Base-by-base conservation (phyloP, 2,113 vertebrate species). In the Hippocampus guttulatus region DNA sequence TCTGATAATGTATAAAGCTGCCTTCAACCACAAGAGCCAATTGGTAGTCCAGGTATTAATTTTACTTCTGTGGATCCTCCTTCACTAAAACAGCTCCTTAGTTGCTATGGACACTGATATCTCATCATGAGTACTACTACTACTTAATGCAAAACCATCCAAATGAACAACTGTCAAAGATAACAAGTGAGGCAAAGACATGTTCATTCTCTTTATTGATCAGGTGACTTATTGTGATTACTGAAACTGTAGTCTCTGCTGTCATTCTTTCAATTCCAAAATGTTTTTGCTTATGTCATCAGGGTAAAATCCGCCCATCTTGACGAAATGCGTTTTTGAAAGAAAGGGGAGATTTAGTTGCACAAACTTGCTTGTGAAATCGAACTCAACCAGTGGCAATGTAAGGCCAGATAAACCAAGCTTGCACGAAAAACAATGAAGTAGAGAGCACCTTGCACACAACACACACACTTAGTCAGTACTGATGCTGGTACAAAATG, bases 341-440 rank as follows among this genome's bases (percentile, higher is more conserved):
- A 58, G 68, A 67, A 62, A 63, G 40, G 38, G 41, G 61, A 63
- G 38, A 10, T 41, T 41, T n/a, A 63, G 8, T 1, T n/a, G 18
- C 8, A 88, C 66, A 80, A 82, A 85, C 69, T 70, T 69, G 74
- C 20, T 81, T 79, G 78, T 85, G 82, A 88, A 83, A 83, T 74
- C 77, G 66, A 85, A 86, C 64, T 75, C 7, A 85, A 87, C 66
- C 81, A 89, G 81, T 52, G 73, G 76, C 80, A 75, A 85, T 76
- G 76, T 82, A 90, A 88, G 88, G 88, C 86, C 85, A 89, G 84
- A 77, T 77, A 87, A 88, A 83, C 75, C 72, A 85, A 64, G 51
- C 75, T 74, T 78, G 87, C 78, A 85, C 58, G 73, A 74, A 80
- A 83, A 78, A 60, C 67, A 88, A 87, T 61, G 14, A 80, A 84